Evolutionary conservation across 2,113 vertebrate species (phyloP).

Genomic region (Halcyon malimbica): DNA sequence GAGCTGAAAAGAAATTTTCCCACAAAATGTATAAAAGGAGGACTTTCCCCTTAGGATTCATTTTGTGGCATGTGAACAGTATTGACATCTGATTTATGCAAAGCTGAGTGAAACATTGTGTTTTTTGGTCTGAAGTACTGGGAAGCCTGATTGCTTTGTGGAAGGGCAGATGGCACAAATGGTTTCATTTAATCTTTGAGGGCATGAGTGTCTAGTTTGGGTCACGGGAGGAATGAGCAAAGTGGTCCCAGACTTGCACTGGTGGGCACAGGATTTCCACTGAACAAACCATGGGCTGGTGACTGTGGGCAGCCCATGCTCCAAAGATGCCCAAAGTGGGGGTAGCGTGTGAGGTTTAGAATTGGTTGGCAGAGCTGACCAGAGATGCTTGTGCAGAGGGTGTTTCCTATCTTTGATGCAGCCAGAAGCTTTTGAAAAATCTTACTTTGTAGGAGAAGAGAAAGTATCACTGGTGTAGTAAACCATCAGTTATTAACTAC

Average conservation of each 20-base stretch:
- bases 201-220: background rate
- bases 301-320: background rate
- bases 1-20: conserved; percentile 18
- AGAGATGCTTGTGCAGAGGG: background rate
- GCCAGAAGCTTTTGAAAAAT: background rate
- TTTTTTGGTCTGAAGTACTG: background rate
- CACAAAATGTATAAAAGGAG: background rate
- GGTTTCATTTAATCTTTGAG: conserved; percentile 9
- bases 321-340: background rate
- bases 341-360: background rate
- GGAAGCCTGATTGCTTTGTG: background rate
- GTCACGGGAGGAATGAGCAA: background rate
- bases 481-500: conserved; percentile 5
- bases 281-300: rapidly evolving
- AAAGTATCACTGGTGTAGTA: background rate
- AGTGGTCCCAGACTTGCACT: background rate
- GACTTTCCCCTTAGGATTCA: conserved; percentile 21
- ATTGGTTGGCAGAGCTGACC: background rate
- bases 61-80: background rate
- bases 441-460: background rate
- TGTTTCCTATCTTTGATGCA: background rate
- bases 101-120: background rate
- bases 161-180: conserved; percentile 10
- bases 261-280: background rate
- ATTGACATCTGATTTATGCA: conserved; percentile 12